Conservation (phyloP, 2,113 vertebrate genomes). For the Casuarius casuarius region DNA sequence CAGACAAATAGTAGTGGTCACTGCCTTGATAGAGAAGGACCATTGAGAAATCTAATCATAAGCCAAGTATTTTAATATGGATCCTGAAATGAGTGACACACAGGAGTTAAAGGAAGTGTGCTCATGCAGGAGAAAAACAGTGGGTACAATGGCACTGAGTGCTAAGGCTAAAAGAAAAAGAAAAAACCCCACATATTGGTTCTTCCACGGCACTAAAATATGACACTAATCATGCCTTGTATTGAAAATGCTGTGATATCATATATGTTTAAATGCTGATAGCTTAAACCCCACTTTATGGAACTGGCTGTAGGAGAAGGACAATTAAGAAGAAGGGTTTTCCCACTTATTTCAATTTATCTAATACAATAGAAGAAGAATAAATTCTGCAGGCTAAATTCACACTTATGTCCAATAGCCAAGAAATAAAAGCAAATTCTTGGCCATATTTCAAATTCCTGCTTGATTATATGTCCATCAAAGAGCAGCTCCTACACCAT, state of each 20-base stretch:
- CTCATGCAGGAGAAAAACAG: neutral
- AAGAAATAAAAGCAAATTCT: conserved; percentile 70
- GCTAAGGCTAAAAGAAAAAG: neutral
- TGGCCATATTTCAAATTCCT: conserved; percentile 69
- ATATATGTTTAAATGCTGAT: conserved; percentile 9
- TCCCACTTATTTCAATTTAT: conserved; percentile 33
- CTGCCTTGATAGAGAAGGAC: neutral
- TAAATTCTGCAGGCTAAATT: conserved; percentile 55
- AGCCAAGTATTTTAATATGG: conserved; percentile 1
- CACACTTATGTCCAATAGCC: conserved; percentile 34
- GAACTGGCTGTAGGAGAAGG: conserved; percentile 25
- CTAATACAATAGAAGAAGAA: conserved; percentile 26
- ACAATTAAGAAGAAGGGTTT: conserved; percentile 47
- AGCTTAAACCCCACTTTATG: conserved; percentile 13
- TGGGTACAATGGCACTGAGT: conserved; percentile 13
- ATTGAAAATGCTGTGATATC: neutral
- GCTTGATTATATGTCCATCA: conserved; percentile 67
- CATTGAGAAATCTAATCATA: neutral
- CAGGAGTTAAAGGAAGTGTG: neutral
- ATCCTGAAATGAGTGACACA: conserved; percentile 29
- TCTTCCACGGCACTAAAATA: conserved; percentile 18
- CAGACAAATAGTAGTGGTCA: neutral
- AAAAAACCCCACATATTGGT: neutral
- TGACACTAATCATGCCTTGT: neutral
- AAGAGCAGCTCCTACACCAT: conserved; percentile 48